Percentiles rank a stretch among this genome's conserved stretches.
Conservation (phyloP, 2,797 vertebrate species). For the Hyperoplus lanceolatus region DNA sequence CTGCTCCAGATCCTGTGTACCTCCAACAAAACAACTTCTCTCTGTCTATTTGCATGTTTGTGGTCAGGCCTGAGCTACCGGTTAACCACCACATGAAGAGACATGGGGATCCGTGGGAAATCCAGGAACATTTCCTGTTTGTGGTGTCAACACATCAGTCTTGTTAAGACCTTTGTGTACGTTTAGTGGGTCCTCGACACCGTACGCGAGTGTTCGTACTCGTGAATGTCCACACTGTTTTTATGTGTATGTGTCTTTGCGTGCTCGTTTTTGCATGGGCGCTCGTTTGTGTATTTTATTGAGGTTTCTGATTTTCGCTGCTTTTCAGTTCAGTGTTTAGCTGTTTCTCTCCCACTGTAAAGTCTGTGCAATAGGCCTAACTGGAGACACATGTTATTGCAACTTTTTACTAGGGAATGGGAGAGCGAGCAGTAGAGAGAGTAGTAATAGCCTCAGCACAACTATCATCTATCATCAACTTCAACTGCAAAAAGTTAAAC, state of each 20-base stretch:
- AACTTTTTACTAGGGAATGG: slow-evolving; percentile 44
- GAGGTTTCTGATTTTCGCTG: slow-evolving; percentile 66
- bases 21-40: slow-evolving; percentile 41
- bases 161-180: slow-evolving; percentile 21
- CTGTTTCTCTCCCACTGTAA: slow-evolving; percentile 68
- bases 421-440: not conserved
- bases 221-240: slow-evolving; percentile 32
- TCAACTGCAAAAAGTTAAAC: not conserved
- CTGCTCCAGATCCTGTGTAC: slow-evolving; percentile 51
- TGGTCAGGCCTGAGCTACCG: slow-evolving; percentile 51
- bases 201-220: slow-evolving; percentile 17
- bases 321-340: slow-evolving; percentile 64
- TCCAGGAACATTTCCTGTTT: slow-evolving; percentile 77
- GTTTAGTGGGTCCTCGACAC: slow-evolving; percentile 20
- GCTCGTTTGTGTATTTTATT: slow-evolving; percentile 62
- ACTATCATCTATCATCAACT: not conserved
- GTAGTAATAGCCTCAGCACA: not conserved
- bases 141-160: slow-evolving; percentile 54
- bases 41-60: slow-evolving; percentile 67
- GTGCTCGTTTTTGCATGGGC: slow-evolving; percentile 11
- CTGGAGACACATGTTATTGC: slow-evolving; percentile 67
- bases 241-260: slow-evolving; percentile 11
- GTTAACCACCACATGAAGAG: slow-evolving; percentile 61
- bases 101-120: slow-evolving; percentile 63
- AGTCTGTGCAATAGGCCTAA: slow-evolving; percentile 59